A percentile compares a stretch with the other conserved stretches of the same genome.
Evolutionary conservation across 1,140 invertebrate genomes (phyloP).

Genomic region (Aporrectodea caliginosa): DNA sequence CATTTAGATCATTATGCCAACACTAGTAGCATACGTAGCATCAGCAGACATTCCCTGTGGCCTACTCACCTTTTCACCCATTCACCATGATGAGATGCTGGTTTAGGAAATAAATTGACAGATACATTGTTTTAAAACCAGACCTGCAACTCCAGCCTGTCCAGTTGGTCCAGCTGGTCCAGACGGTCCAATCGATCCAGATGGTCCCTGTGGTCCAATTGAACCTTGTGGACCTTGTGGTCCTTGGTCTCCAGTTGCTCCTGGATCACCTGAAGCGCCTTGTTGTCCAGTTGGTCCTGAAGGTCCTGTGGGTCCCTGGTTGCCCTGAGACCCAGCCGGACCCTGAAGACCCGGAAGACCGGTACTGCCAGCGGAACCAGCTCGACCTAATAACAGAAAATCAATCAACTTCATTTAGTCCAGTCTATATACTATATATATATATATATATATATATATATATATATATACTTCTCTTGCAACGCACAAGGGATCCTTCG

Average conservation of each 20-base stretch:
- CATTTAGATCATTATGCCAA: no score
- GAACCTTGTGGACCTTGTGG: neutral
- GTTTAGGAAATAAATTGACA: neutral
- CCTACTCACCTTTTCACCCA: no score
- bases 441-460: no score
- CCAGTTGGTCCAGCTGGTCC: constrained; percentile 1
- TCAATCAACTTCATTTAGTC: no score
- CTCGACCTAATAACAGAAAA: neutral
- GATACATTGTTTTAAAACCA: no score
- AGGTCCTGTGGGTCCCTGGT: neutral
- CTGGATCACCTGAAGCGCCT: neutral
- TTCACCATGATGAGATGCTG: neutral
- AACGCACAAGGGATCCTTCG: no score
- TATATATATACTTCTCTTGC: no score
- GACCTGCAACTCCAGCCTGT: neutral
- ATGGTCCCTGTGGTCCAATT: neutral
- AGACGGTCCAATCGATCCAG: neutral
- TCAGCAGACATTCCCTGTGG: no score
- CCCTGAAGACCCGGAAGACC: constrained; percentile 13
- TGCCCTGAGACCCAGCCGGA: neutral
- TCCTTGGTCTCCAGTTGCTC: neutral
- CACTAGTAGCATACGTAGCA: no score
- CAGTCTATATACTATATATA: no score
- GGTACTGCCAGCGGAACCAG: neutral
- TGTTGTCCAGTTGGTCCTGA: neutral